Base-by-base conservation (phyloP, 2,888 invertebrate species). In the Ectobius pallidus region DNA sequence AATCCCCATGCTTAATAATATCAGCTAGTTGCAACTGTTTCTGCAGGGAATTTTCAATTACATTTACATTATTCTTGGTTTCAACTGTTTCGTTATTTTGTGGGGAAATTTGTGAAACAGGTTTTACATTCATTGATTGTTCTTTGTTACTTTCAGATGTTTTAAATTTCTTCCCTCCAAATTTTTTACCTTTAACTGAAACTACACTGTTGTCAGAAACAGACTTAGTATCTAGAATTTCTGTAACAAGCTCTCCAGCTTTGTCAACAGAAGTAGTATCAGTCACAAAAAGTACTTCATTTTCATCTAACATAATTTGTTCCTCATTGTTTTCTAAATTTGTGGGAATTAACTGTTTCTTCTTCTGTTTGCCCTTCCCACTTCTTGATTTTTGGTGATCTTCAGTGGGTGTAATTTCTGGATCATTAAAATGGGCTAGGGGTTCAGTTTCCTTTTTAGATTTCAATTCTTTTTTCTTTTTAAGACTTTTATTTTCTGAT, bases 21-120 rank as follows among this genome's bases (percentile, higher is more conserved):
- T 20, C 25, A 52, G 25, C 1, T 7, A 46, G 1, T 1, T 46
- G 18, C 46, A 46, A n/a, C 9, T n/a, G n/a, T 46, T 46, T 20
- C 9, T 4, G 18, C 7, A 46, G 1, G n/a, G 7, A 3, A 3
- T 3, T 7, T 46, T 46, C 46, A 18, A 7, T 1, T 46, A 20
- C 46, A 61, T 32, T n/a, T n/a, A n/a, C n/a, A n/a, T n/a, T n/a
- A 27, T 6, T n/a, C 61, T n/a, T n/a, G 1, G n/a, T 22, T 68
- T 49, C 68, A 27, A 68, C 11, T 4, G 20, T 44, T 14, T 18
- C 16, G 32, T 14, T 22, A 44, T 25, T 44, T 46, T 61, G 25
- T 46, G 20, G 70, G 70, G 44, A 46, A 49, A 62, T 71, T 71
- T 71, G 71, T 65, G 63, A 71, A 65, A 71, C 71, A 71, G 71